phyloP scores from a whole-genome alignment of 2,797 vertebrate species.

The Cynodonichthys magdalenae region DNA sequence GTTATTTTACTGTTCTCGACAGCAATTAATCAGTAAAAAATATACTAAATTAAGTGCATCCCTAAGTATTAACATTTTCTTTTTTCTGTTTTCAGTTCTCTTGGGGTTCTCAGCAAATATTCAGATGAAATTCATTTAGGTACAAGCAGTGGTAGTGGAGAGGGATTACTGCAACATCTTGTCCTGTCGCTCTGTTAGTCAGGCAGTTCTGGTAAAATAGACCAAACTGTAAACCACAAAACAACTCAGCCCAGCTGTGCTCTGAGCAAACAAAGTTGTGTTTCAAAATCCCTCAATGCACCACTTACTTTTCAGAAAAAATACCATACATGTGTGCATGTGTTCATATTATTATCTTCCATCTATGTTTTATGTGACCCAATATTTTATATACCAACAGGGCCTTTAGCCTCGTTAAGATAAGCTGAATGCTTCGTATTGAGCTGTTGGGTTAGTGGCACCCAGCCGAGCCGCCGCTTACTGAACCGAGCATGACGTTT shows the following conservation, averaged over 20 bases:
- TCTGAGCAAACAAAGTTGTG: constrained; percentile 37
- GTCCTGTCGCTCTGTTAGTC: constrained; percentile 17
- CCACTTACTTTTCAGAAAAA: constrained; percentile 11
- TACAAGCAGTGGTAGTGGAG: too few species aligned
- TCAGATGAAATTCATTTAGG: too few species aligned
- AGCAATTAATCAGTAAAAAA: too few species aligned
- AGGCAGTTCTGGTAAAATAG: constrained; percentile 16
- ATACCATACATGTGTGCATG: background rate
- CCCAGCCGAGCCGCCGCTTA: constrained; percentile 17
- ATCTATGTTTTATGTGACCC: background rate
- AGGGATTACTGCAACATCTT: background rate
- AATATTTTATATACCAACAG: background rate
- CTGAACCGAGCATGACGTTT: constrained; percentile 13
- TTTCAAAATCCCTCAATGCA: constrained; percentile 16
- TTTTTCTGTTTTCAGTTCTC: too few species aligned
- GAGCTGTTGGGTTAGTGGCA: constrained; percentile 15
- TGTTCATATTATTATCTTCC: background rate
- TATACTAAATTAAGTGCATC: too few species aligned
- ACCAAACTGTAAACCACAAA: constrained; percentile 22
- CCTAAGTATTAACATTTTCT: too few species aligned
- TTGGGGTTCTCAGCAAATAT: too few species aligned
- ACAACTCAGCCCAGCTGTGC: constrained; percentile 18
- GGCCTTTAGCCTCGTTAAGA: constrained; percentile 2
- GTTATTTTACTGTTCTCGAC: background rate
- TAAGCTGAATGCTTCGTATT: constrained; percentile 17